Evolutionary conservation across 1,140 invertebrate genomes (phyloP), one percentile per base, ranked within the genome.

Genomic region (Antheraea mylitta): DNA sequence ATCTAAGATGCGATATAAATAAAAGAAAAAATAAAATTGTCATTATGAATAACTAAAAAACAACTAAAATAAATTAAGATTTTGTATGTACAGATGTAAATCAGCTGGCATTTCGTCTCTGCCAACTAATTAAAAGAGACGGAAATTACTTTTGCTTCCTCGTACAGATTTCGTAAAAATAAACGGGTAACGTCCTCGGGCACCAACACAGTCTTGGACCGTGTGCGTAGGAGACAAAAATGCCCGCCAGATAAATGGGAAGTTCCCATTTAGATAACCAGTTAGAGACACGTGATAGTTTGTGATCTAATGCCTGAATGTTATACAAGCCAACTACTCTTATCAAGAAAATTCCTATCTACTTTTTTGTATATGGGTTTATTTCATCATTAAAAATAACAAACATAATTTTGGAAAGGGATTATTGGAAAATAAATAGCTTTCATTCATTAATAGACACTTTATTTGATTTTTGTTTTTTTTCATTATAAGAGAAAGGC

Each of bases 191-290:
- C 45, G 45, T 53, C 45, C 45, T 53, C 45, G 45, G 45, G 11
- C 45, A n/a, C 45, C 11, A 53, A 0, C 45, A 9, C 30, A 30
- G 19, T 36, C 18, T 18, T 6, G 36, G 38, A 22, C 62, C 19
- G 38, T 48, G 30, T 72, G 73, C 72, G 72, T 72, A 76, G 74
- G 77, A 75, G 73, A 75, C 73, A 77, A 83, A 83, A 83, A 85
- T 77, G 74, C 75, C 74, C 81, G 77, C 79, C 77, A 87, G 78
- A 83, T 84, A 87, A 87, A 74, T 75, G 76, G 77, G 72, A 67
- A 80, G 82, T 87, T 87, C 85, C 85, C 79, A 85, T 81, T 84
- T 78, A 87, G 83, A 87, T 85, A 87, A 87, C 80, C 67, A 72
- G 58, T 64, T 59, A 60, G 13, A 58, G 4, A 19, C 69, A 67